Percentiles rank a stretch among this genome's conserved stretches.
Conservation (phyloP, 2,888 invertebrate genomes). For the Drosophila borealis region DNA sequence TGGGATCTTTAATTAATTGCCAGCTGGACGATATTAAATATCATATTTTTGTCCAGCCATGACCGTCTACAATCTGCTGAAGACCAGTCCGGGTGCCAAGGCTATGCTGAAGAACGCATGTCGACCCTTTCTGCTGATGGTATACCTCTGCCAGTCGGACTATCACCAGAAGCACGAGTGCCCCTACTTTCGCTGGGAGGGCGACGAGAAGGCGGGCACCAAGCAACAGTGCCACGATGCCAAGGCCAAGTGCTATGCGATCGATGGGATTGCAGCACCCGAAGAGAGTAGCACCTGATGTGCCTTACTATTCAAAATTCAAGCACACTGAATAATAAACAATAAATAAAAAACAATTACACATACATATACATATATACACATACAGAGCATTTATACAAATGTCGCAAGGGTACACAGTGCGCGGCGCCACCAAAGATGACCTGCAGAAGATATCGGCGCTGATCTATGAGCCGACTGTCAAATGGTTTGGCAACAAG, state of each 20-base stretch:
- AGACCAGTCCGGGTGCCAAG: slow-evolving; percentile 48
- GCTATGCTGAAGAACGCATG: slow-evolving; percentile 56
- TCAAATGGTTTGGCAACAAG: slow-evolving; percentile 59
- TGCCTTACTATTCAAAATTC: slow-evolving; percentile 19
- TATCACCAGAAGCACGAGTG: slow-evolving; percentile 67
- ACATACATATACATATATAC: slow-evolving; percentile 2
- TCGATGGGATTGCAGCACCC: slow-evolving; percentile 58
- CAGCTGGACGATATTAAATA: neutral
- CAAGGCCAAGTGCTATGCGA: slow-evolving; percentile 57
- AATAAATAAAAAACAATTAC: slow-evolving; percentile 1
- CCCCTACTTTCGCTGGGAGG: slow-evolving; percentile 72
- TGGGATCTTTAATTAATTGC: slow-evolving; percentile 3
- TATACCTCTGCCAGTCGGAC: slow-evolving; percentile 61
- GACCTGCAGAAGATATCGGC: slow-evolving; percentile 29
- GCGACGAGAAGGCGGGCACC: slow-evolving; percentile 6
- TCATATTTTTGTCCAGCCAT: slow-evolving; percentile 29
- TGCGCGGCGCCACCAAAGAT: slow-evolving; percentile 47
- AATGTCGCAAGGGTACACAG: slow-evolving; percentile 31
- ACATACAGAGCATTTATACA: slow-evolving; percentile 1
- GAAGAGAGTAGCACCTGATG: neutral
- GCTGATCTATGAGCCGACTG: slow-evolving; percentile 24
- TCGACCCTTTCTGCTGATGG: slow-evolving; percentile 63
- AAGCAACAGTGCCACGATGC: slow-evolving; percentile 43
- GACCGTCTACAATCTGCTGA: slow-evolving; percentile 38
- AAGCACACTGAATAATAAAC: slow-evolving; percentile 6